A percentile compares a stretch with the other conserved stretches of the same genome.
Evolutionary conservation across 2,797 vertebrate genomes (phyloP).

Genomic region (Brachymystax lenok): DNA sequence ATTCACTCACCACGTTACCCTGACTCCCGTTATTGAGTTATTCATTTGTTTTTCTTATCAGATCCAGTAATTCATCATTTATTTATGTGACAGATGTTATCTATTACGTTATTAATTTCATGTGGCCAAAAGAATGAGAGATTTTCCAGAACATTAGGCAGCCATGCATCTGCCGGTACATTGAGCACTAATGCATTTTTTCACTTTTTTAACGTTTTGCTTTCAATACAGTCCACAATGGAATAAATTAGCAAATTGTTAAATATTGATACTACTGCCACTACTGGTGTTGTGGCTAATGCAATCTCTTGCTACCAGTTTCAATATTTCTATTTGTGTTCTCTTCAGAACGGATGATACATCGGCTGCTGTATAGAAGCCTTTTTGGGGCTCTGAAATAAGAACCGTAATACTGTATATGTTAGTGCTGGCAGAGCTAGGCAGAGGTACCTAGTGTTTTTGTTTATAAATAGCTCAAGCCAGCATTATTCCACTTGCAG

Average conservation of each 20-base stretch:
- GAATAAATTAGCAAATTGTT: constrained; percentile 59
- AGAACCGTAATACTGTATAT: constrained; percentile 64
- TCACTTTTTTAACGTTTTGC: constrained; percentile 39
- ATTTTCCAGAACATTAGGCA: constrained; percentile 74
- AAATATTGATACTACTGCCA: constrained; percentile 58
- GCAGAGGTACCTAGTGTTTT: constrained; percentile 60
- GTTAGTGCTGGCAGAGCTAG: constrained; percentile 64
- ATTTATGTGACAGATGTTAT: constrained; percentile 72
- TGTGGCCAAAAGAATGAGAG: constrained; percentile 67
- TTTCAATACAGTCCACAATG: constrained; percentile 43
- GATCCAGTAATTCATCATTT: constrained; percentile 63
- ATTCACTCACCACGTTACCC: constrained; percentile 45
- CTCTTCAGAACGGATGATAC: background rate
- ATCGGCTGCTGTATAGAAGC: background rate
- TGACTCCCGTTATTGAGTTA: constrained; percentile 40
- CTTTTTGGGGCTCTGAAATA: constrained; percentile 48
- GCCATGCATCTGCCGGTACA: constrained; percentile 53
- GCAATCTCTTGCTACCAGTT: background rate
- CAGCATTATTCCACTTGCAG: constrained; percentile 75
- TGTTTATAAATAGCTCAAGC: constrained; percentile 81
- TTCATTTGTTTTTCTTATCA: constrained; percentile 49
- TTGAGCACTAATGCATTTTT: constrained; percentile 38
- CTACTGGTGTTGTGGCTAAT: background rate
- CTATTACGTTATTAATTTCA: constrained; percentile 66
- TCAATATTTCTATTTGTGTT: constrained; percentile 9